Evolutionary conservation across 2,113 vertebrate genomes (phyloP), one percentile per base, ranked within the genome.

Genomic region (Xiphophorus couchianus): DNA sequence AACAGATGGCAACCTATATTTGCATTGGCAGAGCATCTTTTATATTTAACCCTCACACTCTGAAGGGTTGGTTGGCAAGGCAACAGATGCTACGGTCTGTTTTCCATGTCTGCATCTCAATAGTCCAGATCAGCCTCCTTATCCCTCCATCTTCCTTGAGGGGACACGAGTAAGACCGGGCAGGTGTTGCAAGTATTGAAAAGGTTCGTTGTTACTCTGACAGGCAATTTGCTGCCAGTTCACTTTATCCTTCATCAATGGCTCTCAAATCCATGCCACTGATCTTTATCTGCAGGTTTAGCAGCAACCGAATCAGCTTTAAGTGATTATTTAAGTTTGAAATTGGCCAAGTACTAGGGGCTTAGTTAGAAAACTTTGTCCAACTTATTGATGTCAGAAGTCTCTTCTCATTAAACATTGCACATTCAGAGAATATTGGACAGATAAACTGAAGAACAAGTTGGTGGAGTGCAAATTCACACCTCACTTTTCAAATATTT

Each of bases 1-100:
- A 90, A 87, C 91, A 93, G 90, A 92, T 92, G 91, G 91, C 71
- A 90, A 84, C 78, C 89, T 91, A 92, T 91, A 91, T 92, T 92
- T 89, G 86, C 86, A 88, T 86, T 86, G 88, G 89, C 85, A 87
- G 71, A 69, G 82, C 83, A 75, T 88, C 69, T 85, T 86, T 92
- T 86, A 85, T 86, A 86, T 90, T 89, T 90, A 92, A 92, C 91
- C 90, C 88, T 89, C 71, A 67, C 81, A 86, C 88, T 81, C 82
- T 63, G 71, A 86, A 84, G 89, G 90, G 88, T 70, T 74, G 91
- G 92, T 93, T 93, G 92, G 92, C 91, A 93, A 90, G 91, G 92
- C 90, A 93, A 93, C 92, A 84, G 84, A 83, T 88, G 90, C 87
- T 85, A 81, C 88, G 85, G 86, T 76, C 86, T 88, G 87, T 88